Base-by-base conservation (phyloP, 2,888 invertebrate genomes). In the Rhagium mordax region DNA sequence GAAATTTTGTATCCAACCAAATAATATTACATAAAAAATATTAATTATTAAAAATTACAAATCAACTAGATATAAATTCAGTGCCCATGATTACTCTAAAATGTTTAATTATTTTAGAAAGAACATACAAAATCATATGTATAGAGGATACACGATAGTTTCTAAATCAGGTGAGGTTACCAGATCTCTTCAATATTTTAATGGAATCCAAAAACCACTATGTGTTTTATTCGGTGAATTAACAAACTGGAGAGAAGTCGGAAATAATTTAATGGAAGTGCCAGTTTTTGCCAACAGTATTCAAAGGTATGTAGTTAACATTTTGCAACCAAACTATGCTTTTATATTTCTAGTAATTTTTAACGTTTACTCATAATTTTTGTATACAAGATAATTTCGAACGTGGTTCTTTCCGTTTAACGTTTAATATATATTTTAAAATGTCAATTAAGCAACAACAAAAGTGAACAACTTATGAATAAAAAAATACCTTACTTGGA, bases 231-330 rank as follows among this genome's bases (percentile, higher is more conserved):
- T 96, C 89, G 95, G 97, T 66, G 97, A 97, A 33, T 95, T 98
- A 94, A 96, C 96, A 0, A 94, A 95, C 0, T 97, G 96, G 96
- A 88, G 92, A 13, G 93, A 94, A 76, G 96, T 97, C 95, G 97
- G 94, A 1, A 88, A 90, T 6, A 90, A 92, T 49, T 90, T 97
- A 60, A 92, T 96, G 92, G 88, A 90, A 79, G 89, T 97, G 27
- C 93, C 94, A 0, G 87, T 91, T 1, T 96, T 96, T 86, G 90
- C 91, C 51, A 89, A 92, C 60, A 92, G 95, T 13, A 92, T 97
- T 78, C 87, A 92, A 75, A 95, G 96, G 72, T 72, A 72, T 6
- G 27, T 48, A 13, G 7, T 13, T 48, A 0, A 18, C 6, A 3
- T 41, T 33, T 48, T 48, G n/a, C 74, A 10, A 51, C 18, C 3